Evolutionary conservation across 2,888 invertebrate genomes (phyloP).

Genomic region (Folsomia manolachei): DNA sequence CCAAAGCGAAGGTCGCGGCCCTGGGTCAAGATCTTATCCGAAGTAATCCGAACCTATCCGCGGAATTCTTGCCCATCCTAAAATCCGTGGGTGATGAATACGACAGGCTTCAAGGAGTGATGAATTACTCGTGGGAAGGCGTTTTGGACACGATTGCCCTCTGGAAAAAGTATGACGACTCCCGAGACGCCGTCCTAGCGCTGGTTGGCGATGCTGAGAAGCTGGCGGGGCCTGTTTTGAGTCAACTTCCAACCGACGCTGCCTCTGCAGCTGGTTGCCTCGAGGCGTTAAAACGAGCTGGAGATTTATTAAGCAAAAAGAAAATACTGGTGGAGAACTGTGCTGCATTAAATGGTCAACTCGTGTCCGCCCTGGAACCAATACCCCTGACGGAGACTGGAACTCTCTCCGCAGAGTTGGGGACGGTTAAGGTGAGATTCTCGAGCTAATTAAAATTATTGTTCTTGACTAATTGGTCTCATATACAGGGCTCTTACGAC

Average conservation of each 20-base stretch:
- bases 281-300: slow-evolving; percentile 66
- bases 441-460: background rate
- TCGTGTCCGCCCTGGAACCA: slow-evolving; percentile 69
- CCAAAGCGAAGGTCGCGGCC: slow-evolving; percentile 71
- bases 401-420: slow-evolving; percentile 53
- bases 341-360: slow-evolving; percentile 70
- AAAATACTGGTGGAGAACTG: slow-evolving; percentile 74
- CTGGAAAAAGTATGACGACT: slow-evolving; percentile 71
- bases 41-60: slow-evolving; percentile 75
- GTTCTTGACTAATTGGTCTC: too few species aligned
- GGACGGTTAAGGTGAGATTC: background rate
- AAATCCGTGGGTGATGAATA: slow-evolving; percentile 75
- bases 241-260: slow-evolving; percentile 66
- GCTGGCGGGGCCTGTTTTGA: slow-evolving; percentile 63
- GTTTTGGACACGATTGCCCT: slow-evolving; percentile 70
- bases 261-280: slow-evolving; percentile 52
- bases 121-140: slow-evolving; percentile 71
- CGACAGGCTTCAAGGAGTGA: slow-evolving; percentile 72
- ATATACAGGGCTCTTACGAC: slow-evolving; percentile 45
- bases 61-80: slow-evolving; percentile 74
- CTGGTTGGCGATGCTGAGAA: slow-evolving; percentile 70
- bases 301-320: slow-evolving; percentile 71
- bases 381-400: slow-evolving; percentile 65
- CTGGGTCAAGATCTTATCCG: slow-evolving; percentile 76
- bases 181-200: slow-evolving; percentile 67